phyloP scores from a whole-genome alignment of 2,113 vertebrate genomes.

The Dasyprocta punctata region DNA sequence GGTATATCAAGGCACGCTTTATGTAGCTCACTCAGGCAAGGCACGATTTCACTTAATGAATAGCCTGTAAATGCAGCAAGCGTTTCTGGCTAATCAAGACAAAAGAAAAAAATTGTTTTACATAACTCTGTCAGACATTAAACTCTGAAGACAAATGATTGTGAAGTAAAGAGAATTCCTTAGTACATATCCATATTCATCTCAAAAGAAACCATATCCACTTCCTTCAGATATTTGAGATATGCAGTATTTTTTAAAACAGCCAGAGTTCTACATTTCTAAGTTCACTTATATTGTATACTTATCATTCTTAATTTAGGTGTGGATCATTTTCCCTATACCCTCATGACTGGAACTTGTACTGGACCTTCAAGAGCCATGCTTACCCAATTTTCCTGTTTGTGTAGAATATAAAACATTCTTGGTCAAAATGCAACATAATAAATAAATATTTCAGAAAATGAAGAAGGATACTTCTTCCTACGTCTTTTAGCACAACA shows the following conservation, averaged over 20 bases:
- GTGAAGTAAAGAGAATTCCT: conserved; percentile 2
- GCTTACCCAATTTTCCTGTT: neutral
- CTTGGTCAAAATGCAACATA: neutral
- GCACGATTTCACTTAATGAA: conserved; percentile 89
- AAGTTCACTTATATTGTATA: neutral
- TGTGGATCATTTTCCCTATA: neutral
- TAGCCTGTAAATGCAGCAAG: conserved; percentile 93
- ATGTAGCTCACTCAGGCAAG: conserved; percentile 92
- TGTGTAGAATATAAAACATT: neutral
- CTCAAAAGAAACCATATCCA: neutral
- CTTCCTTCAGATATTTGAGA: neutral
- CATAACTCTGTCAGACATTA: neutral
- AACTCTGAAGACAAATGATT: neutral
- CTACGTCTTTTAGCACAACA: neutral
- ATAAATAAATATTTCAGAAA: neutral
- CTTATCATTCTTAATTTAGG: neutral
- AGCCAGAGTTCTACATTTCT: neutral
- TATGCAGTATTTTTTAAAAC: neutral
- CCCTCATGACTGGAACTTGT: neutral
- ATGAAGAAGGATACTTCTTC: neutral
- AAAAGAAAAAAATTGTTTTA: conserved; percentile 29
- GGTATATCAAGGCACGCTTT: conserved; percentile 86
- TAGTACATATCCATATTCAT: neutral
- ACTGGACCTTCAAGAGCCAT: neutral
- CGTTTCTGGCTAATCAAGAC: conserved; percentile 88